Conservation (phyloP, 2,797 vertebrate species). For the Danio choprae region DNA sequence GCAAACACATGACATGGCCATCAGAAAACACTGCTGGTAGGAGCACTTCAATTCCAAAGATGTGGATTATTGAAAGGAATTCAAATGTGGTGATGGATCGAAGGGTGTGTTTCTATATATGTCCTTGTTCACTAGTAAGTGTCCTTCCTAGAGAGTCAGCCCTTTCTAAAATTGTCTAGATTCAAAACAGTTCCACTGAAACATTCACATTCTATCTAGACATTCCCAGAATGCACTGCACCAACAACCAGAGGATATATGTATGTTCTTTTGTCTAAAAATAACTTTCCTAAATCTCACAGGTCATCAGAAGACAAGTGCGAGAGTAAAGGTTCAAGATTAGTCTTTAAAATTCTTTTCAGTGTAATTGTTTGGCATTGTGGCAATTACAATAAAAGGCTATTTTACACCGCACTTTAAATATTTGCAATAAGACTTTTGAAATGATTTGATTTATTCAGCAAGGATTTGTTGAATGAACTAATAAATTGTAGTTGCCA, state of each 20-base stretch:
- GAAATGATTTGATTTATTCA: neutral
- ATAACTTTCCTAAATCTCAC: too few relatives aligned
- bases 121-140: neutral
- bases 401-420: too few relatives aligned
- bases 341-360: too few relatives aligned
- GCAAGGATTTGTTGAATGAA: neutral
- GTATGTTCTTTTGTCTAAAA: too few relatives aligned
- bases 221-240: slow-evolving; percentile 1
- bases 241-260: neutral
- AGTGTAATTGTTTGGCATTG: too few relatives aligned
- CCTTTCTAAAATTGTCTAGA: neutral
- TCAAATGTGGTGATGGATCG: neutral
- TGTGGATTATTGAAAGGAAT: slow-evolving; percentile 5
- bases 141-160: neutral
- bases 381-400: too few relatives aligned
- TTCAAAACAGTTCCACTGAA: neutral
- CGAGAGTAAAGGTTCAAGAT: too few relatives aligned
- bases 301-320: too few relatives aligned
- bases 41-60: neutral
- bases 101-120: neutral
- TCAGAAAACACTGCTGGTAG: slow-evolving; percentile 5
- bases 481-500: too few relatives aligned
- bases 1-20: neutral
- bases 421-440: too few relatives aligned
- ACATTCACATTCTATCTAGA: too few relatives aligned